A percentile compares a stretch with the other conserved stretches of the same genome.
Evolutionary conservation across 2,797 vertebrate species (phyloP).

Genomic region (Melanotaenia maccullochi): DNA sequence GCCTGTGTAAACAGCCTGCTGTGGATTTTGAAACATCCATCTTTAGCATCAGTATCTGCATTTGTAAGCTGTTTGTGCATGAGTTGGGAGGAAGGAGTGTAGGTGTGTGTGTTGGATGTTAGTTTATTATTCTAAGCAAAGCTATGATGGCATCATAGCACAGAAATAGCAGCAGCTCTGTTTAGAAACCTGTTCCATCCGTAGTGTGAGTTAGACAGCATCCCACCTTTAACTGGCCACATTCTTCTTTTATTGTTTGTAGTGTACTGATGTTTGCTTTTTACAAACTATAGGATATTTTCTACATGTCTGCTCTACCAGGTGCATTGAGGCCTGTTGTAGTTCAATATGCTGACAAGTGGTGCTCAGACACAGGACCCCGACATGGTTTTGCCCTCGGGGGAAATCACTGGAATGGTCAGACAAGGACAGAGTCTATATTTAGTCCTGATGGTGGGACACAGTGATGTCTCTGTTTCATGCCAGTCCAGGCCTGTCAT

Average conservation of each 20-base stretch:
- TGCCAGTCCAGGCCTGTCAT: not conserved
- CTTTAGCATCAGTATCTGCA: not conserved
- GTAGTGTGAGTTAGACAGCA: conserved; percentile 6
- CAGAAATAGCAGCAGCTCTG: conserved; percentile 37
- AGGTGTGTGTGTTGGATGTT: not conserved
- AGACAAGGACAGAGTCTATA: conserved; percentile 58
- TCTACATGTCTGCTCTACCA: conserved; percentile 7
- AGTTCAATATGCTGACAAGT: conserved; percentile 41
- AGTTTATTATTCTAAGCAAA: conserved; percentile 38
- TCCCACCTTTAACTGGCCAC: not conserved
- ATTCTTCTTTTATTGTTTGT: not conserved
- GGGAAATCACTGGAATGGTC: conserved; percentile 53
- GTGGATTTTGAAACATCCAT: not conserved
- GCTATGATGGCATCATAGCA: conserved; percentile 17
- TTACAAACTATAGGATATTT: conserved; percentile 8
- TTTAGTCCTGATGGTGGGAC: conserved; percentile 51
- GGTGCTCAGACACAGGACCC: conserved; percentile 41
- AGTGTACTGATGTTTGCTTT: not conserved
- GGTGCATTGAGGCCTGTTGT: conserved; percentile 15
- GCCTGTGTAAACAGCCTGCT: not conserved
- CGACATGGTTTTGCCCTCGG: conserved; percentile 28
- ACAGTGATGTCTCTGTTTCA: conserved; percentile 35
- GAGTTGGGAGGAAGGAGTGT: not conserved
- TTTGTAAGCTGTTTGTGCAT: not conserved
- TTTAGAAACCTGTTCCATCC: conserved; percentile 33